Evolutionary conservation across 2,113 vertebrate species (phyloP).

Genomic region (Chaenogobius annularis): DNA sequence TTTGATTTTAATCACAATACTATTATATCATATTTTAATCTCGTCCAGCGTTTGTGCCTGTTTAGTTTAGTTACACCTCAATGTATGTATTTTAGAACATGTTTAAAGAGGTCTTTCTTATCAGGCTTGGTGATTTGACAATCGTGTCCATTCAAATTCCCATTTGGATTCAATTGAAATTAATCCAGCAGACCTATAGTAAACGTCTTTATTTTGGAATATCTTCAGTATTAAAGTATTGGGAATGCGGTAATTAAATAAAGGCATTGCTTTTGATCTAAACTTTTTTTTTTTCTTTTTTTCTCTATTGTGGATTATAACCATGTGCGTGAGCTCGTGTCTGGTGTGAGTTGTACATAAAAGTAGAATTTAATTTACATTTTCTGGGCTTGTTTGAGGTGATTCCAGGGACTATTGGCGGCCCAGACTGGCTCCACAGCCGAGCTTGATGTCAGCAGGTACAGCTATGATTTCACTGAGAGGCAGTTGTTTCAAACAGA

Average conservation of each 20-base stretch:
- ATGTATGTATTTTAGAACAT: too few species aligned
- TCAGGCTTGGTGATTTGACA: too few species aligned
- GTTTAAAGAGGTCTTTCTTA: too few species aligned
- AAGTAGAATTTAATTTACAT: not conserved
- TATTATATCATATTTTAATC: too few species aligned
- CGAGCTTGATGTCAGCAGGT: conserved; percentile 45
- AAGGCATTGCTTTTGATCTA: conserved; percentile 28
- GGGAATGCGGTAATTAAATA: conserved; percentile 24
- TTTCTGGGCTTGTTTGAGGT: conserved; percentile 27
- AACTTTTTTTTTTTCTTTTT: conserved; percentile 37
- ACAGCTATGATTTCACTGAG: conserved; percentile 40
- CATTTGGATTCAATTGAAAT: too few species aligned
- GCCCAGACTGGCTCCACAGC: conserved; percentile 9
- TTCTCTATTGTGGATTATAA: not conserved
- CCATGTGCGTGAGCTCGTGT: not conserved
- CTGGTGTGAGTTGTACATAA: not conserved
- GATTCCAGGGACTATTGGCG: conserved; percentile 30
- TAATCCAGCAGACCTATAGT: not conserved
- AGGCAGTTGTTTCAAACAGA: conserved; percentile 35
- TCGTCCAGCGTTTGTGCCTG: too few species aligned
- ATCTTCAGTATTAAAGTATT: not conserved
- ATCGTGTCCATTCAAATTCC: too few species aligned
- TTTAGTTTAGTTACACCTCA: too few species aligned
- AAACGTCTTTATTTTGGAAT: not conserved
- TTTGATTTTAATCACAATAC: too few species aligned